Evolutionary conservation across 1,140 invertebrate species (phyloP), one percentile per base, ranked within the genome.

Genomic region (Drosophila subpulchrella): DNA sequence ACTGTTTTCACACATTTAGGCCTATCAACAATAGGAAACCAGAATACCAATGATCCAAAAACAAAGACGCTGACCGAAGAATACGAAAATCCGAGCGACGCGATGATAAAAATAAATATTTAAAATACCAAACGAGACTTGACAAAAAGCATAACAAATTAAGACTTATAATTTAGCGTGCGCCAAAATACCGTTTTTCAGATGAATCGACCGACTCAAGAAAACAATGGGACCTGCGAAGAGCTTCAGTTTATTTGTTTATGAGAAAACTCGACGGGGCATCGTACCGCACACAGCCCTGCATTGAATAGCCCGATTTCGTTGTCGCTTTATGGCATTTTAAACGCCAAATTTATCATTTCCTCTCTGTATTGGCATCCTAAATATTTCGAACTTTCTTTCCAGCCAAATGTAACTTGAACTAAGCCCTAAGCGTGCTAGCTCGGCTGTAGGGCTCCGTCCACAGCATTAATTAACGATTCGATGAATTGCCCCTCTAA

Each of bases 1-100:
- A 88, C 82, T 68, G 82, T 88, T 78, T 85, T 86, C 83, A 86
- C 82, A 86, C 82, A 68, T 88, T 61, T 88, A 53, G 85, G 83
- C 78, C 65, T 75, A 88, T 24, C n/a, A 46, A 76, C 54, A 71
- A 71, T 71, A 65, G 65, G 20, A 41, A 53, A 42, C 39, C 34
- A 71, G 55, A 46, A 59, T 46, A 63, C 53, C 62, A 75, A 75
- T 47, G 44, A 47, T 13, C 10, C 27, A 58, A 57, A 42, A 72
- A 56, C 57, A 70, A 63, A 53, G 32, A 27, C 39, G 20, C 66
- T 46, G 27, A 41, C 30, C n/a, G 36, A 58, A 46, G 44, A 56
- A 46, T 42, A 44, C 57, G 20, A 44, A 67, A 67, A 38, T 39
- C 15, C 65, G 41, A 50, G 51, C 36, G 56, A 13, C 50, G 44